Base-by-base conservation (phyloP, 2,113 vertebrate species). In the Urocynchramus pylzowi region DNA sequence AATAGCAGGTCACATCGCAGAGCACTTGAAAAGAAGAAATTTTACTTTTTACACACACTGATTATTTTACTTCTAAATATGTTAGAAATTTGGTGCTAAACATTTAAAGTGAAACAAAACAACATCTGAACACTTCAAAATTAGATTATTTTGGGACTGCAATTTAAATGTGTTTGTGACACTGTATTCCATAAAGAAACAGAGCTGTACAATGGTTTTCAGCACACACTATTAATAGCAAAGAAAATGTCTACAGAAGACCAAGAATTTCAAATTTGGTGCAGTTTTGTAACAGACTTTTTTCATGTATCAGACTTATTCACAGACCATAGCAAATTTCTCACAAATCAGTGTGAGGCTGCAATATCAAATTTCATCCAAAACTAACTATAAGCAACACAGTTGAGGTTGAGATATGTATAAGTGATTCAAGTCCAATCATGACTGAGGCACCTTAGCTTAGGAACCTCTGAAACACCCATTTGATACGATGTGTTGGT, bases 321-420 rank as follows among this genome's bases (percentile, higher is more conserved):
- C 35, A 77, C 14, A 80, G 45, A 68, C 13, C 10, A 42, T 1
- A 90, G 53, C 6, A 52, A 79, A 84, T 28, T 68, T 79, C 21
- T 71, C 41, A 64, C 20, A 76, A 21, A 44, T 54, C 30, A 49
- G 9, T 53, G 44, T 60, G 23, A 89, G 22, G 41, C 5, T 61
- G 26, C 8, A 82, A 22, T n/a, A 81, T 19, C 8, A 77, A 33
- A 50, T 65, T 57, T 79, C 53, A 52, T 23, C 17, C 56, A 85
- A 85, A 93, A 61, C 21, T 70, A 18, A 39, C 17, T 11, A 41
- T 5, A 44, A 42, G 52, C 7, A 80, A 37, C 10, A 42, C 1
- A 3, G 11, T 0, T 69, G 16, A 20, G 14, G 1, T 0, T 75
- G 23, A 81, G 16, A 21, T 80, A 47, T 30, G 31, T 39, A 0